These are phyloP conservation scores for Cerceris ruficornis DNA, from an alignment of 2,888 invertebrate genomes.

Conservation along the genomic window DNA sequence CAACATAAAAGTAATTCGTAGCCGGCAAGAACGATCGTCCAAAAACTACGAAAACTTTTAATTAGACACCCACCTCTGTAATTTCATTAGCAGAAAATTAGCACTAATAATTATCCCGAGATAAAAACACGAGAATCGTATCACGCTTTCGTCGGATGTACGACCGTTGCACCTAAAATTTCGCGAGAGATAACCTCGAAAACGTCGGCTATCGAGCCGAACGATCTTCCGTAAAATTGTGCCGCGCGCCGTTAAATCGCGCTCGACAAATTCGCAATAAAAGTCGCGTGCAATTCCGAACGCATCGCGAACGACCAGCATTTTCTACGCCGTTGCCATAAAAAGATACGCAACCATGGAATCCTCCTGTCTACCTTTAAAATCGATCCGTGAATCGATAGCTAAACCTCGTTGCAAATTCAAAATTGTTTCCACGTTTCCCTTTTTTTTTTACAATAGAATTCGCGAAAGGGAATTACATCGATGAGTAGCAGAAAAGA, in stretches of 20 bases:
- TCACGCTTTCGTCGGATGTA: too few relatives aligned
- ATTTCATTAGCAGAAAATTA: too few relatives aligned
- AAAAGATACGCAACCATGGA: constrained; percentile 8
- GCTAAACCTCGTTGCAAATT: background rate
- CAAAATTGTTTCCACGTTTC: background rate
- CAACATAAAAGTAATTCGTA: too few relatives aligned
- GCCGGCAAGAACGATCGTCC: too few relatives aligned
- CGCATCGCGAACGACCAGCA: constrained; percentile 1
- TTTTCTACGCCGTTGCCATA: background rate
- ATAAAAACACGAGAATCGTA: too few relatives aligned
- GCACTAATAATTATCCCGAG: too few relatives aligned
- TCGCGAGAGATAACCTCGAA: background rate
- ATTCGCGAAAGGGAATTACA: background rate
- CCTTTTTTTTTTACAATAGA: background rate
- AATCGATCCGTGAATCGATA: background rate
- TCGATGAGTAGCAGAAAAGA: background rate
- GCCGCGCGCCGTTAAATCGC: background rate
- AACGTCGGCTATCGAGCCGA: background rate
- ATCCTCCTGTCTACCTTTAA: background rate
- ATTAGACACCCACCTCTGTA: too few relatives aligned
- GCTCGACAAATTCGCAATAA: constrained; percentile 17
- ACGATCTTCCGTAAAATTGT: background rate
- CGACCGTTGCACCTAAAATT: background rate
- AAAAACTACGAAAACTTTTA: too few relatives aligned
- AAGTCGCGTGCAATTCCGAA: background rate